Percentiles rank a stretch among this genome's conserved stretches.
Evolutionary conservation across 2,113 vertebrate genomes (phyloP).

Genomic region (Columba livia): DNA sequence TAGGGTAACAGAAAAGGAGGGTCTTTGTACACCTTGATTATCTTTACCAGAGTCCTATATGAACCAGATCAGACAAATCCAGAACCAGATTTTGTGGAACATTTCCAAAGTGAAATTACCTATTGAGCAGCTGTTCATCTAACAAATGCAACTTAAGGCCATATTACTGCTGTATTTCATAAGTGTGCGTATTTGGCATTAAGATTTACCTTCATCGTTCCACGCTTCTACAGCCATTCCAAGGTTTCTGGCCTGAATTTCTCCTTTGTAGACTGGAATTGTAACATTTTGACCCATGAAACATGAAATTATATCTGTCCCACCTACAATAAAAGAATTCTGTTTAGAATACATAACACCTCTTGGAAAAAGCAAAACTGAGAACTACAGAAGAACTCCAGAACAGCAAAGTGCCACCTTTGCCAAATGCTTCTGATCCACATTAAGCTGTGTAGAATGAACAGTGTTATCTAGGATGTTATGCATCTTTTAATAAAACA

Average conservation of each 20-base stretch:
- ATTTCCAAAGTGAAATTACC: background rate
- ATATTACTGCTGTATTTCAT: background rate
- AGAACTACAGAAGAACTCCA: background rate
- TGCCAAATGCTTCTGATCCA: background rate
- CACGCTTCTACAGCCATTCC: conserved; percentile 94
- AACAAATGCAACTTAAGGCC: background rate
- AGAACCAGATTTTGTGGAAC: background rate
- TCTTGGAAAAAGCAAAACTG: background rate
- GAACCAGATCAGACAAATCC: background rate
- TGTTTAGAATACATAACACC: background rate
- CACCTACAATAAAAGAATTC: conserved; percentile 74
- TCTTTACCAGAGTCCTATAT: background rate
- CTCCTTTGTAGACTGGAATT: conserved; percentile 90
- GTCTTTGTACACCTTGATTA: background rate
- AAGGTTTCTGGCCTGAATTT: conserved; percentile 94
- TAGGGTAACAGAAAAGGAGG: background rate
- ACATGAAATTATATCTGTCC: conserved; percentile 96
- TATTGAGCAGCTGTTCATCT: background rate
- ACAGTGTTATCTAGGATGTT: background rate
- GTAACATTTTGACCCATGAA: conserved; percentile 95
- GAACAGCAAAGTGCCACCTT: background rate
- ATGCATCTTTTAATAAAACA: background rate
- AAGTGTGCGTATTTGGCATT: background rate
- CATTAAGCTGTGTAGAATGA: background rate
- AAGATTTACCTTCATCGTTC: conserved; percentile 82